Base-by-base conservation (phyloP, 2,888 invertebrate genomes). In the Drosophila rubida region DNA sequence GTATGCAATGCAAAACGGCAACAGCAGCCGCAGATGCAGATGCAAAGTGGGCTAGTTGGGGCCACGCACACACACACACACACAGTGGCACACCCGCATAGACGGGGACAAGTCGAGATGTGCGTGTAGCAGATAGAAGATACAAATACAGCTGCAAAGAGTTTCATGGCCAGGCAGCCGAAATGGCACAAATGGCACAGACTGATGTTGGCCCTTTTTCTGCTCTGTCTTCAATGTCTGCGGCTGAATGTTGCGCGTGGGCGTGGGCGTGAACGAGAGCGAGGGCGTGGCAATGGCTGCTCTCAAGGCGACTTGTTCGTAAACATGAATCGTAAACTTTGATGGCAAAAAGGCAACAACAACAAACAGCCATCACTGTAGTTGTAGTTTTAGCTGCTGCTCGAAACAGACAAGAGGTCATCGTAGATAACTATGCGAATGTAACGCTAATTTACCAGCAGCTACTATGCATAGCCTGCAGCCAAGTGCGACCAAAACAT, bases 1-100 rank as follows among this genome's bases (percentile, higher is more conserved):
- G 87, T 85, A 82, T 77, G 69, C 78, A 37, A 73, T 61, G 79
- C 69, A 77, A 68, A 72, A 55, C 42, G 62, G 54, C 27, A 49
- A 5, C 23, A 8, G 35, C 35, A 39, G 25, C 25, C n/a, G 27
- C 50, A 49, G 25, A 23, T 16, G 41, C 67, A 67, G 42, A 41
- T 23, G 37, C 37, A 68, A 68, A 71, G 71, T 65, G 66, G 75
- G 70, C 70, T 70, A 76, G 74, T 78, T 77, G 50, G 3, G 50
- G 62, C 49, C 44, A 23, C 44, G 39, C 30, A 16, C 30, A 55
- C 30, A 55, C 42, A 44, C n/a, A 48, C 48, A 25, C 30, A 41
- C 14, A 46, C 32, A 48, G 9, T 3, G 22, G 14, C 7, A 50
- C 7, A 35, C 11, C 25, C 9, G 16, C 27, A 57, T 23, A 25